phyloP scores from a whole-genome alignment of 2,113 vertebrate genomes.

The Microcebus ravelobensis region DNA sequence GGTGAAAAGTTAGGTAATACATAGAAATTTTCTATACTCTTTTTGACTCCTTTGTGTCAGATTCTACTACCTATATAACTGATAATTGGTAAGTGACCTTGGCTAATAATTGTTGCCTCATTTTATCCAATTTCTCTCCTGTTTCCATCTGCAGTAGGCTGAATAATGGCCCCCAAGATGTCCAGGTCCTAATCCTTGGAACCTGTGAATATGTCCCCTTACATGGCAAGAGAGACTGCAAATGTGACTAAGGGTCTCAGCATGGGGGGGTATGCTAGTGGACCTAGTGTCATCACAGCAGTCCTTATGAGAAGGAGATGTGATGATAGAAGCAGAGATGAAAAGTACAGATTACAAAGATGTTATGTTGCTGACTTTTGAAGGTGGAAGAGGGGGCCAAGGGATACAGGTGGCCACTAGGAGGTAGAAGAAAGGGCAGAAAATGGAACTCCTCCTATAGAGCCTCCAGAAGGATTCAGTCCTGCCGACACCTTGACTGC shows the following conservation, averaged over 20 bases:
- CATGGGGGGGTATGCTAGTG: neutral
- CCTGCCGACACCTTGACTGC: neutral
- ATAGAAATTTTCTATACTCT: neutral
- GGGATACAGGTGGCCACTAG: neutral
- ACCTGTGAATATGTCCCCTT: neutral
- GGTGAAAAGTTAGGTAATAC: neutral
- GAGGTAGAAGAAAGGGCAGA: neutral
- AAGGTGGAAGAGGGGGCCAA: neutral
- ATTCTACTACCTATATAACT: neutral
- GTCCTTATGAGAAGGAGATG: neutral
- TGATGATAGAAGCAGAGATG: neutral
- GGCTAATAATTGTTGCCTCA: neutral
- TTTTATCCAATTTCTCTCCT: neutral
- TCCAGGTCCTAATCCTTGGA: neutral
- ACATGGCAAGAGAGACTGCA: neutral
- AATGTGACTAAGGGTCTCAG: neutral
- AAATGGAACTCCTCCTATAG: neutral
- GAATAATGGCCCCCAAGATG: neutral
- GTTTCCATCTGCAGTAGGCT: neutral
- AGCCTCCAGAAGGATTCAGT: neutral
- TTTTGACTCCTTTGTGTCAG: neutral
- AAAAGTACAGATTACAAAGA: neutral
- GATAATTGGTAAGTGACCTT: neutral
- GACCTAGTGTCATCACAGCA: neutral
- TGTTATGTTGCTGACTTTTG: neutral